Evolutionary conservation across 2,888 invertebrate genomes (phyloP), one percentile per base, ranked within the genome.

Genomic region (Nomada flava): DNA sequence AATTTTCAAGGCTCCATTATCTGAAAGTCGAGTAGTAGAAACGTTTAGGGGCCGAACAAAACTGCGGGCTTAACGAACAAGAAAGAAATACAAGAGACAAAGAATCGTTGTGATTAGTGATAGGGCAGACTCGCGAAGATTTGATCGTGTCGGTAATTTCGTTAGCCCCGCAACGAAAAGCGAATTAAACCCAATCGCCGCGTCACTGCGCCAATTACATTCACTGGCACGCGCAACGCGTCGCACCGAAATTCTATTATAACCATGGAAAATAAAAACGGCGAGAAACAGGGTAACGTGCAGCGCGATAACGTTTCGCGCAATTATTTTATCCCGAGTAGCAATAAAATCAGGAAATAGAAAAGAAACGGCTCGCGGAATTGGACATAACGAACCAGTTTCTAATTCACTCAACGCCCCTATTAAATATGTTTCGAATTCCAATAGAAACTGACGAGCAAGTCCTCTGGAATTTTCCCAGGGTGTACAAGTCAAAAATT

Each of bases 131-230:
- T 50, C 55, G 2, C 29, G 26, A 62, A 62, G 75, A 78, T 74
- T 50, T 68, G 67, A 78, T 78, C 75, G 53, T 18, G 60, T 29
- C 52, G 42, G 52, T 74, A 67, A 78, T 78, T 78, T 36, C 74
- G 67, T 75, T 78, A 78, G 26, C 26, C 42, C 26, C 47, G 11
- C 29, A 29, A 20, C 52, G 62, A 76, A 55, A 55, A 69, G 53
- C 26, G 36, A 70, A 63, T 63, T 53, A 59, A 29, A 13, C n/a
- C 47, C 55, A 26, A 26, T 23, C 23, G 13, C 53, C 15, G 29
- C 20, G 29, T 36, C 65, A 18, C 50, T n/a, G 2, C 15, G 26
- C 15, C 47, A 77, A 74, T 75, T 20, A 70, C 36, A 20, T 62
- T 60, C 1, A 11, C 20, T n/a, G 18, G 44, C 47, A 59, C 47